Evolutionary conservation across 2,888 invertebrate species (phyloP).

Genomic region (Lasius fuliginosus): DNA sequence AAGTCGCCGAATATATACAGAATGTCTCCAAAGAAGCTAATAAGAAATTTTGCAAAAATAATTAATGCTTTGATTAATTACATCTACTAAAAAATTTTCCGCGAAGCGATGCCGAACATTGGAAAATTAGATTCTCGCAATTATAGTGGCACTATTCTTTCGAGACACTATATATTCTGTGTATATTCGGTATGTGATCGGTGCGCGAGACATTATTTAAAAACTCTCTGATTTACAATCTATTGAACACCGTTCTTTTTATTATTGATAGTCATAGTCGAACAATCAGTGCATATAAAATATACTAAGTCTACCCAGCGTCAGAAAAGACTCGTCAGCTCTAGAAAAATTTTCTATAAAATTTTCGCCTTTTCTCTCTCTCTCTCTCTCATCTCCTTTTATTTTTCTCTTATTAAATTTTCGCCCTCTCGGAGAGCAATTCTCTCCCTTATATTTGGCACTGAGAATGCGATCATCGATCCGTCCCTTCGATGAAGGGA

Average conservation of each 20-base stretch:
- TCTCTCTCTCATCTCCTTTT: conserved; percentile 8
- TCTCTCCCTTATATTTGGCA: conserved; percentile 82
- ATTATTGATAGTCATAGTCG: conserved; percentile 86
- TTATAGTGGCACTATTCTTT: conserved; percentile 3
- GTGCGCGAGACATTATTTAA: conserved; percentile 73
- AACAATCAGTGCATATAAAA: conserved; percentile 87
- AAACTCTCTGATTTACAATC: conserved; percentile 80
- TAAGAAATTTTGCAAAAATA: background rate
- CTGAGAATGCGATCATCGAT: conserved; percentile 81
- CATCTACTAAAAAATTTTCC: background rate
- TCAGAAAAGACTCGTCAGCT: conserved; percentile 84
- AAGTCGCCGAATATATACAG: conserved; percentile 50
- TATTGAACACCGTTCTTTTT: conserved; percentile 86
- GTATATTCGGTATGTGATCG: conserved; percentile 65
- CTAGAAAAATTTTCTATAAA: conserved; percentile 85
- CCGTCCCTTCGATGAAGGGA: conserved; percentile 46
- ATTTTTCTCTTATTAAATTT: conserved; percentile 57
- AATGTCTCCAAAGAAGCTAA: conserved; percentile 17
- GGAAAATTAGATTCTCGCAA: background rate
- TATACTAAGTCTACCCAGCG: conserved; percentile 86
- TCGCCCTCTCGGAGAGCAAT: conserved; percentile 20
- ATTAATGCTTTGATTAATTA: background rate
- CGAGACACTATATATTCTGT: conserved; percentile 53
- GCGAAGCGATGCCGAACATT: background rate
- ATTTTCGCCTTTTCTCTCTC: conserved; percentile 73